Base-by-base conservation (phyloP, 2,797 vertebrate genomes). In the Hydrophis major region DNA sequence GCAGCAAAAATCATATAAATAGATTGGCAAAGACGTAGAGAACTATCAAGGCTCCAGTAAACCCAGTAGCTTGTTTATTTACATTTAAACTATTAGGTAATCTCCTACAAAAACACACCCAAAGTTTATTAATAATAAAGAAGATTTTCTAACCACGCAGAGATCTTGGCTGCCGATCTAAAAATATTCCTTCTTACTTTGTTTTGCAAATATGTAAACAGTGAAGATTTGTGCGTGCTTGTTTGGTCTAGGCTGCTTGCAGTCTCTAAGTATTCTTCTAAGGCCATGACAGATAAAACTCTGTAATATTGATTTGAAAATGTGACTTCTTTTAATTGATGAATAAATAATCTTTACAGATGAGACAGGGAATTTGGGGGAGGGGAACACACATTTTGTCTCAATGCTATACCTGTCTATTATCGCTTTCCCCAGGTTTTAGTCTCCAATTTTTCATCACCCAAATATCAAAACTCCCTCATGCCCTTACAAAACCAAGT, bases 111-210 rank as follows among this genome's bases (percentile, higher is more conserved):
- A 92, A 95, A 92, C 18, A 5, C 86, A 94, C 83, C 91, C 66
- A 1, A 94, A 92, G 88, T 86, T 53, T 87, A 61, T 28, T n/a
- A 42, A 66, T 16, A 94, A 60, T 6, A 92, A 95, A 89, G 37
- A 87, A 93, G 55, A 13, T 74, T 94, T 95, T 78, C 37, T 86
- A 91, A 91, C 91, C 53, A 94, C 74, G 93, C 0, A 69, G 50
- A 28, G 0, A 69, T 37, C 55, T 2, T 96, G 93, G 92, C 94
- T 92, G 92, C 32, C 63, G 87, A 95, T 91, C 94, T 92, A 47
- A 42, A 69, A 93, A 90, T 92, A 94, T 96, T 89, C 89, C 92
- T 94, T 56, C 53, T n/a, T 27, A 4, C 25, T 86, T 4, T 16
- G 12, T 4, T 86, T 89, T 94, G 93, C 22, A 92, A 93, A 95